Evolutionary conservation across 2,797 vertebrate genomes (phyloP).

Genomic region (Enteromius mattozi): DNA sequence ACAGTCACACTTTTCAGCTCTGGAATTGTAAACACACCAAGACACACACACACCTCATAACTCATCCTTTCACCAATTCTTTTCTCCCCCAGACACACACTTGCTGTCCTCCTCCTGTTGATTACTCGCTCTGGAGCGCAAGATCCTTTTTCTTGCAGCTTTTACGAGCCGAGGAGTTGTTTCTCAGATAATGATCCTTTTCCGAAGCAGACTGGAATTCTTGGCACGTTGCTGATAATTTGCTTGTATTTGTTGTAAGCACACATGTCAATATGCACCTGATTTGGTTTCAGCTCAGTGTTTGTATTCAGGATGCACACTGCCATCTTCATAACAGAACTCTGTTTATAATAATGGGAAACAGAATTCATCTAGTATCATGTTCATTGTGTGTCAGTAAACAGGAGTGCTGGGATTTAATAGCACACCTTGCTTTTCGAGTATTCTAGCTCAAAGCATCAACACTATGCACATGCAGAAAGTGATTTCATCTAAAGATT

Average conservation of each 20-base stretch:
- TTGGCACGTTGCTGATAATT: slow-evolving; percentile 23
- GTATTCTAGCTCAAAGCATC: slow-evolving; percentile 4
- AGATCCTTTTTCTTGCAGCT: slow-evolving; percentile 10
- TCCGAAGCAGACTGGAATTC: background rate
- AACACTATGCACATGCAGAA: slow-evolving; percentile 41
- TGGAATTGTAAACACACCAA: slow-evolving; percentile 49
- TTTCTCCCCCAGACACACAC: slow-evolving; percentile 25
- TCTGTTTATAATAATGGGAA: slow-evolving; percentile 27
- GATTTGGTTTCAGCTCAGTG: slow-evolving; percentile 23
- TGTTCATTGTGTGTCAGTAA: slow-evolving; percentile 26
- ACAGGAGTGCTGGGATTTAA: slow-evolving; percentile 19
- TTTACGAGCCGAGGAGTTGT: slow-evolving; percentile 4
- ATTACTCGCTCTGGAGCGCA: slow-evolving; percentile 16
- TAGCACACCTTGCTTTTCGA: slow-evolving; percentile 1
- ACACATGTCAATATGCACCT: slow-evolving; percentile 33
- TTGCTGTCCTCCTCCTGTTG: background rate
- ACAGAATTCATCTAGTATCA: slow-evolving; percentile 46
- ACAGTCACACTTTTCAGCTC: slow-evolving; percentile 30
- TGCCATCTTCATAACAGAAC: slow-evolving; percentile 46
- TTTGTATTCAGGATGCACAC: slow-evolving; percentile 11
- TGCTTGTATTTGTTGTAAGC: slow-evolving; percentile 33
- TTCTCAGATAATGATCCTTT: slow-evolving; percentile 31
- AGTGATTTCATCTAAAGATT: slow-evolving; percentile 58
- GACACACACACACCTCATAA: slow-evolving; percentile 48
- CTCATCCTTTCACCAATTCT: slow-evolving; percentile 36